Evolutionary conservation across 1,140 invertebrate species (phyloP), one percentile per base, ranked within the genome.

Genomic region (Solenopsis fugax): DNA sequence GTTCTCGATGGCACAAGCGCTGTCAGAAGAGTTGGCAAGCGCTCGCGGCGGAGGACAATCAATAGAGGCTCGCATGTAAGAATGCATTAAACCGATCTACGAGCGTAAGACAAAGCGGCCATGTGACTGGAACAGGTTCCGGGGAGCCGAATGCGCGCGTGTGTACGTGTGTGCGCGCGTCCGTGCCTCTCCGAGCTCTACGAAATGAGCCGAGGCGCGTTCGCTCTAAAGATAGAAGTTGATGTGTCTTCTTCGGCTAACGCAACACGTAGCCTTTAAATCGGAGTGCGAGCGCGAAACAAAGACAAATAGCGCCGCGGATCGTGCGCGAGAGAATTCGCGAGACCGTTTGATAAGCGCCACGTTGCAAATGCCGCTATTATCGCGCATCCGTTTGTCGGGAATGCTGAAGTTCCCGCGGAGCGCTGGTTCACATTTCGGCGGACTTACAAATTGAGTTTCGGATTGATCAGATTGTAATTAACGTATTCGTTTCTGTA

Each of bases 31-130:
- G 52, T 82, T 73, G 67, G 80, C 80, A 45, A 73, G 80, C 67
- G 52, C 37, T 73, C 52, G 75, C 76, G 85, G 56, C 64, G 56
- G 12, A 69, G 60, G 73, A 71, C 76, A 85, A 87, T 90, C 89
- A 81, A 90, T 90, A 87, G 80, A 85, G 77, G 87, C 60, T 87
- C 86, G 88, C 89, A 81, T 80, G 88, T 88, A 90, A 89, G 89
- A 90, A 90, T 86, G 87, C 81, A 82, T 90, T 88, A 90, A 90
- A 73, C 34, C 81, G 89, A 90, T 90, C 89, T 90, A 90, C 87
- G 88, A 90, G 75, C 64, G 81, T 86, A 90, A 88, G 89, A 90
- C 89, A 90, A 90, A 90, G 89, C 86, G 80, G 73, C 86, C 87
- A 90, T 72, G 88, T 87, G 88, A 88, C 45, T 75, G 86, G 24